Conservation (phyloP, 2,113 vertebrate genomes). For the Amblyornis subalaris region DNA sequence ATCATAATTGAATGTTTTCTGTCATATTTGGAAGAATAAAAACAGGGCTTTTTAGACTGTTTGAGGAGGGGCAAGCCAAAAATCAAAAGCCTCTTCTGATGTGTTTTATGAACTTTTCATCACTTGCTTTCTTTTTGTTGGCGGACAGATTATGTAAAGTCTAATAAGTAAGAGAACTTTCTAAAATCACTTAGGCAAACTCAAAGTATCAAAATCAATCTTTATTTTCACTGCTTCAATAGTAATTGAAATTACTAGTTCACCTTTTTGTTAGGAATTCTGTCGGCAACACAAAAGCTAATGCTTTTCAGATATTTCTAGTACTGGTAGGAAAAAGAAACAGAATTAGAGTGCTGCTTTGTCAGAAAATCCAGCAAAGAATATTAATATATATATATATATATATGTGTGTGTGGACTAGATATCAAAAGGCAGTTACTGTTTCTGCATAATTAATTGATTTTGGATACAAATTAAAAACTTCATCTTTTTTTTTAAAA, state of each 20-base stretch:
- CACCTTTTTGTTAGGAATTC: not conserved
- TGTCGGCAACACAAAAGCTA: not conserved
- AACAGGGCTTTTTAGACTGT: accelerated
- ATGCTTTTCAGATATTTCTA: not conserved
- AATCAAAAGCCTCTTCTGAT: not conserved
- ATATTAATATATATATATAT: not conserved
- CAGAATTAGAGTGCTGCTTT: not conserved
- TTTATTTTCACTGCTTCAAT: not conserved
- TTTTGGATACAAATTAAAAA: not conserved
- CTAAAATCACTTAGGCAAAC: not conserved
- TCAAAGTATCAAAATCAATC: not conserved
- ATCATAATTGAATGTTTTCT: not conserved
- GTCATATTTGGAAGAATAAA: not conserved
- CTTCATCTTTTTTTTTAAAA: not conserved
- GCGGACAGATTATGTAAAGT: not conserved
- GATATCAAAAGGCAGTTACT: not conserved
- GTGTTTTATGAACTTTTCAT: not conserved
- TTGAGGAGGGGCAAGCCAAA: not conserved
- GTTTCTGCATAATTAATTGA: not conserved
- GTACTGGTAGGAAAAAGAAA: not conserved
- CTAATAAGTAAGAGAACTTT: not conserved
- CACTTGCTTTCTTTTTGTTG: not conserved
- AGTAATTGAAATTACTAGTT: not conserved
- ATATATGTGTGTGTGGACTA: not conserved
- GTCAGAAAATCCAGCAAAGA: not conserved